Evolutionary conservation across 1,140 invertebrate species (phyloP).

Genomic region (Doryteuthis pealeii): DNA sequence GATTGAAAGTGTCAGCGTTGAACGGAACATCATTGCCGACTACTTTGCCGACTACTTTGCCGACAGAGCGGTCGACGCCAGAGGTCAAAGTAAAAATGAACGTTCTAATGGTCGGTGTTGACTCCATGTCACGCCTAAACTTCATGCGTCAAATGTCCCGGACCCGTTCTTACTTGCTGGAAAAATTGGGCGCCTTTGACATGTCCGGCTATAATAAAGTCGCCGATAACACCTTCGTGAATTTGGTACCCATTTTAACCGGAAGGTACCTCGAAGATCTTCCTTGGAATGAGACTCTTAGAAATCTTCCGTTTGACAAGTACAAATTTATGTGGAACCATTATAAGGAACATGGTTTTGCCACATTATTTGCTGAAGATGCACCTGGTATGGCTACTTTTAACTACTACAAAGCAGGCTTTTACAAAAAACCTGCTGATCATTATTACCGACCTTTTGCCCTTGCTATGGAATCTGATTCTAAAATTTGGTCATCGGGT

Average conservation of each 20-base stretch:
- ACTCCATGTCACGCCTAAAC: constrained; percentile 83
- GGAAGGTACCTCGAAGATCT: constrained; percentile 55
- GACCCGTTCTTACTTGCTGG: constrained; percentile 66
- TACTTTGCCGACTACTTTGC: not conserved
- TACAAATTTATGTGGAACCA: constrained; percentile 64
- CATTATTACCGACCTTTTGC: constrained; percentile 60
- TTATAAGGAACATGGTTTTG: constrained; percentile 59
- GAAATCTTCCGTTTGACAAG: constrained; percentile 53
- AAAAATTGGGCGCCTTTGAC: constrained; percentile 48
- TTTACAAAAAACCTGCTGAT: constrained; percentile 59
- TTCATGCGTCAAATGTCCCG: constrained; percentile 79
- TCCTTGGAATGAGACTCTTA: constrained; percentile 51
- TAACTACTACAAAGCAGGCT: constrained; percentile 61
- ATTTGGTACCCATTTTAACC: constrained; percentile 56
- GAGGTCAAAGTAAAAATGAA: constrained; percentile 43
- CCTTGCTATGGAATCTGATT: constrained; percentile 49
- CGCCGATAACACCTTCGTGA: constrained; percentile 59
- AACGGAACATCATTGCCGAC: not conserved
- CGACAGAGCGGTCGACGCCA: constrained; percentile 16
- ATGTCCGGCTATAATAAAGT: constrained; percentile 57
- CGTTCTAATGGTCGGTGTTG: constrained; percentile 81
- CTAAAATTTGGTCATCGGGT: constrained; percentile 45
- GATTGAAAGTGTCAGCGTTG: not conserved
- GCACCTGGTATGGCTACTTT: constrained; percentile 61
- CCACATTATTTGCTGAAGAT: constrained; percentile 63